Percentiles rank a stretch among this genome's conserved stretches.
Evolutionary conservation across 23 tunicate species (phyloP).

Genomic region (Halocynthia roretzi): DNA sequence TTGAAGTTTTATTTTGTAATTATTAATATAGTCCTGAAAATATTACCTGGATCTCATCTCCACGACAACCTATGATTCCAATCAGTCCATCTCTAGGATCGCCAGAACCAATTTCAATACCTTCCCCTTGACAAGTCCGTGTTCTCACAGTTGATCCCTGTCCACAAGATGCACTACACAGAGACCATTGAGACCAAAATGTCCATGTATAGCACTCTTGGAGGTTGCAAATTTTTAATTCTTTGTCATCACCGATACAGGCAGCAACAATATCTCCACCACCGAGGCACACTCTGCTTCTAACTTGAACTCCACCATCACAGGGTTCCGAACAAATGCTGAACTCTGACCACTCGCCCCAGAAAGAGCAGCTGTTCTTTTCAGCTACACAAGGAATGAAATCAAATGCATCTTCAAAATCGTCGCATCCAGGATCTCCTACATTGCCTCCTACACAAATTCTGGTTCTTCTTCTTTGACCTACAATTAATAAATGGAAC

Average conservation of each 20-base stretch:
- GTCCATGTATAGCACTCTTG: slow-evolving; percentile 32
- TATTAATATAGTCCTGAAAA: too few relatives aligned
- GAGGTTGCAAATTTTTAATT: slow-evolving; percentile 14
- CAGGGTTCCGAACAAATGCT: slow-evolving; percentile 42
- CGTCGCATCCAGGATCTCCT: slow-evolving; percentile 11
- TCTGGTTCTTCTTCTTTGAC: slow-evolving; percentile 8
- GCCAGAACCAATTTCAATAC: slow-evolving; percentile 6
- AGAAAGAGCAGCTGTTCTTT: slow-evolving; percentile 36
- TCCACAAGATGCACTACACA: slow-evolving; percentile 18
- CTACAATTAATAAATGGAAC: background rate
- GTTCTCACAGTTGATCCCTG: slow-evolving; percentile 1
- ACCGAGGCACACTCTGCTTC: slow-evolving; percentile 23
- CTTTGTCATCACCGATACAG: slow-evolving; percentile 28
- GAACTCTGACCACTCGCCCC: slow-evolving; percentile 65
- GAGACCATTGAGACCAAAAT: slow-evolving; percentile 16
- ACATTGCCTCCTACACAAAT: slow-evolving; percentile 1
- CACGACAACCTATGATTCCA: background rate
- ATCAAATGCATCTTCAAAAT: slow-evolving; percentile 4
- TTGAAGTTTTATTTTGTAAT: too few relatives aligned
- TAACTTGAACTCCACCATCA: slow-evolving; percentile 55
- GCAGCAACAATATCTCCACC: background rate
- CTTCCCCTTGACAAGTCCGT: slow-evolving; percentile 8
- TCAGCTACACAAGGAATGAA: slow-evolving; percentile 3
- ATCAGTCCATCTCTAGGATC: background rate
- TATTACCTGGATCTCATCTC: background rate